Base-by-base conservation (phyloP, 2,797 vertebrate genomes). In the Chelon auratus region DNA sequence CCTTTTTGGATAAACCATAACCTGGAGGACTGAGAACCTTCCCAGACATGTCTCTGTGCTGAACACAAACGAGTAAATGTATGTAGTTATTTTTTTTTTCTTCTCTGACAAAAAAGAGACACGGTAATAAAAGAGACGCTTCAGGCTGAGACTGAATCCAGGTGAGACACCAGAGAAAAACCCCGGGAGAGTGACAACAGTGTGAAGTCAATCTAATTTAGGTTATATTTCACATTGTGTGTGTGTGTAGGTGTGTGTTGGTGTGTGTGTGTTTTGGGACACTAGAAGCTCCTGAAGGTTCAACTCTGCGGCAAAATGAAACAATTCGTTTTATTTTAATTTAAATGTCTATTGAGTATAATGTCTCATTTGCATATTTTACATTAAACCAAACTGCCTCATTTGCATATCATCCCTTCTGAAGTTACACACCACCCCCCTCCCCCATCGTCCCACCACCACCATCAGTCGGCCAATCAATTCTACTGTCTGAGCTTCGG, bases 281-380 rank as follows among this genome's bases (percentile, higher is more conserved):
- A 33, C 30, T 33, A 33, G 30, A 33, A 33, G 30, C 61, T 63
- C 81, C 72, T 65, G 64, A 26, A 84, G 82, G 36, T 71, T 81
- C 57, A 9, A 2, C 63, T 80, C 64, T 56, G 68, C 62, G 17
- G 67, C 47, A 66, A 85, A 83, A 71, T 70, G 37, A 84, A 89
- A 75, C 62, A 14, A 80, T 81, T 82, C 33, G 56, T 88, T 87
- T 80, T 51, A 24, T 81, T 89, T 87, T 75, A 77, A 89, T 90
- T 87, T 75, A 85, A 85, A 83, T 60, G 67, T 82, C 80, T 72
- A 26, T 68, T 37, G 78, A 74, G 73, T 54, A 43, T 77, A 77
- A 64, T 75, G 79, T 82, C 78, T 87, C 62, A 80, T 87, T 84
- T 91, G 67, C 89, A 89, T 85, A 83, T 87, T 80, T 51, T 55